A percentile compares a stretch with the other conserved stretches of the same genome.
Conservation (phyloP, 2,797 vertebrate species). For the Ctenopoma multispine region DNA sequence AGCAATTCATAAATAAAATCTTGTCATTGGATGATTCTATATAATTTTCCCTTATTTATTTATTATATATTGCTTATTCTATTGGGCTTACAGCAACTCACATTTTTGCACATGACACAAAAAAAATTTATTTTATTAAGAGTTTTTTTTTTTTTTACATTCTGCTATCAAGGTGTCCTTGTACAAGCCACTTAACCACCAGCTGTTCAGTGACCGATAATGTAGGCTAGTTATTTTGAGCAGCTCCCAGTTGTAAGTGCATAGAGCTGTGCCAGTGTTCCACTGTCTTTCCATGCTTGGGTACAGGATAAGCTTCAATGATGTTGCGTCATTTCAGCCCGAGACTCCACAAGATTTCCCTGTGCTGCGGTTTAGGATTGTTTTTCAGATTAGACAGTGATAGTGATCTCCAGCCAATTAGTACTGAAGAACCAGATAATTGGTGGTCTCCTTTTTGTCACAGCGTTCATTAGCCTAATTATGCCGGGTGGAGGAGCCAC, state of each 20-base stretch:
- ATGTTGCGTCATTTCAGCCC: slow-evolving; percentile 39
- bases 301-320: slow-evolving; percentile 10
- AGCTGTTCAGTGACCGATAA: slow-evolving; percentile 60
- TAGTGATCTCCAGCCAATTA: slow-evolving; percentile 73
- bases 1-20: neutral
- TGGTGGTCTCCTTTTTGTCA: slow-evolving; percentile 63
- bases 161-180: slow-evolving; percentile 64
- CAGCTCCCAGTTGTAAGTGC: slow-evolving; percentile 44
- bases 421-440: slow-evolving; percentile 65
- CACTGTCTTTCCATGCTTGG: slow-evolving; percentile 36
- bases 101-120: no score
- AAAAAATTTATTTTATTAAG: no score
- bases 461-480: slow-evolving; percentile 66
- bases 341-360: slow-evolving; percentile 23
- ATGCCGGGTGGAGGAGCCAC: slow-evolving; percentile 53
- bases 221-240: slow-evolving; percentile 30
- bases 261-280: slow-evolving; percentile 31
- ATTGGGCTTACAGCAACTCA: no score
- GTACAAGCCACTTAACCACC: slow-evolving; percentile 57
- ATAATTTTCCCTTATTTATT: neutral
- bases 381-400: slow-evolving; percentile 58
- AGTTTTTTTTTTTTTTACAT: slow-evolving; percentile 8
- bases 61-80: neutral
- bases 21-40: neutral
- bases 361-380: slow-evolving; percentile 42